These are phyloP conservation scores for Galagoides demidoff DNA, from an alignment of 2,797 vertebrate species.

Conservation along the genomic window DNA sequence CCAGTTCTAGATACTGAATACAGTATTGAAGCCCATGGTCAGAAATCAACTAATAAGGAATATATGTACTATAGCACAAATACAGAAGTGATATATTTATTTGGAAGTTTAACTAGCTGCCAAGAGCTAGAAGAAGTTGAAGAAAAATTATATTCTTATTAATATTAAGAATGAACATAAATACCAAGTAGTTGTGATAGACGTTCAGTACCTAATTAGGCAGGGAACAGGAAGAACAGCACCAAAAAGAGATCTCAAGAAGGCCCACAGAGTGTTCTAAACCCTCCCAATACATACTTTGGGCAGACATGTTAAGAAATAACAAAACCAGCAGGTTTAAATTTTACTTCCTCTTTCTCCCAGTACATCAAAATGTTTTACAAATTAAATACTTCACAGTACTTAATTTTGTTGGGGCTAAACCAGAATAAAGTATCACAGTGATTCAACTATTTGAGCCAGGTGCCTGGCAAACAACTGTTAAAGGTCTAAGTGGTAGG, in stretches of 20 bases:
- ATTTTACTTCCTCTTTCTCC: conserved; percentile 28
- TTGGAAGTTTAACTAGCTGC: not conserved
- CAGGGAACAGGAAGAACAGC: not conserved
- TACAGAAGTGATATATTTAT: not conserved
- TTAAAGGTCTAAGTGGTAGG: too few species aligned
- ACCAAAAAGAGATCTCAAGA: not conserved
- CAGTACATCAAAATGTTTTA: not conserved
- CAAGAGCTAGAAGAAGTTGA: not conserved
- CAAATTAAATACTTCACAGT: conserved; percentile 1
- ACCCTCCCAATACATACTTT: not conserved
- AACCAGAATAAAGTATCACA: not conserved
- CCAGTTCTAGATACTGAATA: not conserved
- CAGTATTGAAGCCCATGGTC: not conserved
- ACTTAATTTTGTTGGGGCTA: not conserved
- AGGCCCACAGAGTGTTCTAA: not conserved
- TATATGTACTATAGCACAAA: not conserved
- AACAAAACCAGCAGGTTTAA: conserved; percentile 18
- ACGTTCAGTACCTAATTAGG: not conserved
- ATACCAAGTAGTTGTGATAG: not conserved
- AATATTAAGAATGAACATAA: not conserved
- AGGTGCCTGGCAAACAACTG: not conserved
- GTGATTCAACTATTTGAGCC: not conserved
- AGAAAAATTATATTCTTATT: not conserved
- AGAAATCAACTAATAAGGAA: not conserved
- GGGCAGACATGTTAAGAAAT: not conserved